Evolutionary conservation across 2,888 invertebrate genomes (phyloP), one percentile per base, ranked within the genome.

Genomic region (Drosophila suboccidentalis): DNA sequence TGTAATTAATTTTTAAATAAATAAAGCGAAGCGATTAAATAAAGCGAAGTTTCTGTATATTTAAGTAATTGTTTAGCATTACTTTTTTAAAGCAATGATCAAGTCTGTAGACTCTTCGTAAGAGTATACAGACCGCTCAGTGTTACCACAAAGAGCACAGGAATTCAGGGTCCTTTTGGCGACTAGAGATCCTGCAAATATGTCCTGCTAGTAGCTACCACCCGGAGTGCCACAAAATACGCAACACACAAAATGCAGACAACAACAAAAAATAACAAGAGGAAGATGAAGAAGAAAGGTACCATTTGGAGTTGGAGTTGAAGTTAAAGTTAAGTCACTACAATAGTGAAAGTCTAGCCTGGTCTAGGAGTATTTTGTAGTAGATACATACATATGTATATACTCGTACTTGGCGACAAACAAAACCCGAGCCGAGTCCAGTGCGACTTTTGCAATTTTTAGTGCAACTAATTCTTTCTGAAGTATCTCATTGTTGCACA

Each of bases 381-480:
- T 55, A 43, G 5, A 26, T 26, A 26, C 6, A 5, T 26, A 22
- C 2, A 19, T 19, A 22, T 22, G 22, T 22, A 22, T 22, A 41
- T 22, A 32, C 32, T 55, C 34, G 22, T 19, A 38, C 32, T 39
- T n/a, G 26, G 53, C 15, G 38, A 39, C 53, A 39, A 36, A 26
- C 26, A 26, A 43, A 41, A 41, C 38, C 51, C 46, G 29, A 54
- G 36, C 63, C 65, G 50, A 61, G 73, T 79, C 68, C 83, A 66
- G 69, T 71, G 80, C 69, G 87, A 85, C 89, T 85, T 87, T 82
- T 75, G 89, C 85, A 78, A 89, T 90, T 87, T 90, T 87, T 87
- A 87, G 90, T 90, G 87, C 87, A 90, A 90, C 87, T 87, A 87
- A 87, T 87, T 87, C 89, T 85, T 87, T 89, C 85, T 82, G 87